Base-by-base conservation (phyloP, 2,888 invertebrate species). In the Gryllus longicercus region DNA sequence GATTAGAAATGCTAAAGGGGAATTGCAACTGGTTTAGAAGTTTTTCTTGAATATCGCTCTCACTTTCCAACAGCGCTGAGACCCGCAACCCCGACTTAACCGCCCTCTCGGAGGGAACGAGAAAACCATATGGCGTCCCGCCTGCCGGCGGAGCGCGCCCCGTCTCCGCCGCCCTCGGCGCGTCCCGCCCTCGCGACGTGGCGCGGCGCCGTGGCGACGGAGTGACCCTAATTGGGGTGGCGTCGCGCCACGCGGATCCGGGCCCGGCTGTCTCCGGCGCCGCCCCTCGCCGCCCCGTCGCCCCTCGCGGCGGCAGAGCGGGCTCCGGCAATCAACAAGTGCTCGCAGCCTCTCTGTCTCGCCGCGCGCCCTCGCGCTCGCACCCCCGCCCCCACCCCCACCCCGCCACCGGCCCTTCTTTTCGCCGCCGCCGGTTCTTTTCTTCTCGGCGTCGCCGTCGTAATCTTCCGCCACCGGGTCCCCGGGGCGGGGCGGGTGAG, bases 161-260 rank as follows among this genome's bases (percentile, higher is more conserved):
- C 75, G 14, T 12, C n/a, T 38, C 76, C 8, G 8, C 38, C 38
- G 5, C 38, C 63, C 16, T 63, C n/a, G 80, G 51, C 51, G 49
- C 74, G 50, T 76, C 76, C 50, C 78, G 49, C 81, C 79, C 63
- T 63, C 63, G 63, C 63, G 63, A 16, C 63, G 63, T 2, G 63
- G 12, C 18, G 63, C 63, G 63, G 63, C 63, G 63, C 63, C 63
- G 63, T 63, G 16, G 63, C 81, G 82, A 82, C 81, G 80, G 81
- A 80, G 83, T 82, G 81, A 79, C 77, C 81, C 82, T 80, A 81
- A 82, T 83, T 83, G 82, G 82, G 82, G 82, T 79, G 80, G 80
- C 80, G 81, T 82, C 79, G 76, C 38, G 38, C 38, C 38, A 5
- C 38, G 38, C 5, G 80, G 51, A 38, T 38, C 38, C 38, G 38